These are phyloP conservation scores for Sylvia atricapilla DNA, from an alignment of 2,113 vertebrate genomes.

Conservation along the genomic window DNA sequence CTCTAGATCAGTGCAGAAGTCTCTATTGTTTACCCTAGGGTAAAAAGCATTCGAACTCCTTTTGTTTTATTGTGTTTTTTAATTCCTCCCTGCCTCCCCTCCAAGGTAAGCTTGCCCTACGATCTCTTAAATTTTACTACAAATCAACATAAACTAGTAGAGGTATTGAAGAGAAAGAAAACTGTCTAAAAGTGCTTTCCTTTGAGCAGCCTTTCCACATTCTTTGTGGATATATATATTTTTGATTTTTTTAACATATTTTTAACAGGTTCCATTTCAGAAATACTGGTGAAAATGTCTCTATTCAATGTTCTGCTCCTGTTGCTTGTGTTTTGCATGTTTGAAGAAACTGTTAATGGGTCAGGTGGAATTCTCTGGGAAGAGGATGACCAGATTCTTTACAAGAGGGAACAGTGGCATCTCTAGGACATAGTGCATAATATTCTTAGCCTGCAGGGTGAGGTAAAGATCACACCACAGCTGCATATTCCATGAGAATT, in stretches of 20 bases:
- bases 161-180: neutral
- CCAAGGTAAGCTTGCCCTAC: neutral
- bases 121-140: neutral
- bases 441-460: neutral
- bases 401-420: neutral
- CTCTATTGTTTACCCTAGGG: neutral
- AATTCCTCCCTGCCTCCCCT: no score
- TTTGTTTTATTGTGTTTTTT: neutral
- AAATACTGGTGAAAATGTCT: neutral
- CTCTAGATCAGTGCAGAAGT: neutral
- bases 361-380: neutral
- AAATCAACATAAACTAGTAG: neutral
- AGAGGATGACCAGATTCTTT: neutral
- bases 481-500: neutral
- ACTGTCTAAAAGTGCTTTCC: neutral
- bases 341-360: neutral
- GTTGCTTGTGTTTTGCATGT: neutral
- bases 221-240: neutral
- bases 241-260: no score
- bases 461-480: neutral
- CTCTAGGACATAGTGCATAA: neutral
- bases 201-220: neutral
- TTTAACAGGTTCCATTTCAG: neutral
- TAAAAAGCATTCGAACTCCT: neutral
- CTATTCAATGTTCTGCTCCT: neutral